phyloP scores from a whole-genome alignment of 2,113 vertebrate genomes.

The Sminthopsis crassicaudata region DNA sequence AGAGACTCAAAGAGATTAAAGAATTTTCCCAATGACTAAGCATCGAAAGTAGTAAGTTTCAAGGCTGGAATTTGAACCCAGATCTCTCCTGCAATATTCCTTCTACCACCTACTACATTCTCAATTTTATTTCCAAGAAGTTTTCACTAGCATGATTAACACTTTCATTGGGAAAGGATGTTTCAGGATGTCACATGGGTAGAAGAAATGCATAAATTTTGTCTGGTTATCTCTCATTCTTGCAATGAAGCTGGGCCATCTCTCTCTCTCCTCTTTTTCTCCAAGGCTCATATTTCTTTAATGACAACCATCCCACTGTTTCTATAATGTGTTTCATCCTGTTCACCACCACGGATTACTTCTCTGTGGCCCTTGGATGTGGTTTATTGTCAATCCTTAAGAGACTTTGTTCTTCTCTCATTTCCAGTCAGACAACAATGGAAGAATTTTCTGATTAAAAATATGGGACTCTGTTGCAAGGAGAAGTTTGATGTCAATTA shows the following conservation, averaged over 20 bases:
- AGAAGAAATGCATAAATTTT: not conserved
- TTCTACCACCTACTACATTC: no score
- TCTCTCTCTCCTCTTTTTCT: not conserved
- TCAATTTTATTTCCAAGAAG: not conserved
- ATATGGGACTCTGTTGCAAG: no score
- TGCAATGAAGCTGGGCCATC: not conserved
- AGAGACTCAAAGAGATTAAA: not conserved
- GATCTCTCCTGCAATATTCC: not conserved
- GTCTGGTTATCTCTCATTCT: not conserved
- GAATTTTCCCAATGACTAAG: not conserved
- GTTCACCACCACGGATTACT: not conserved
- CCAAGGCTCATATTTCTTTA: not conserved
- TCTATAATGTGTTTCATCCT: not conserved
- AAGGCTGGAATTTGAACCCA: not conserved
- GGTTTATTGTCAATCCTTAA: no score
- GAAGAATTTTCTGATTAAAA: no score
- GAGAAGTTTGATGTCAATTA: no score
- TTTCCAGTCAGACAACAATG: no score
- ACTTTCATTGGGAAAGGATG: not conserved
- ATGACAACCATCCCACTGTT: not conserved
- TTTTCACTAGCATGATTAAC: not conserved
- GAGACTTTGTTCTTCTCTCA: no score
- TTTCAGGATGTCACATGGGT: not conserved
- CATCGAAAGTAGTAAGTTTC: not conserved
- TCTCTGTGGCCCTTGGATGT: not conserved